These are phyloP conservation scores for Chloebia gouldiae DNA, from an alignment of 2,113 vertebrate genomes.

Conservation along the genomic window DNA sequence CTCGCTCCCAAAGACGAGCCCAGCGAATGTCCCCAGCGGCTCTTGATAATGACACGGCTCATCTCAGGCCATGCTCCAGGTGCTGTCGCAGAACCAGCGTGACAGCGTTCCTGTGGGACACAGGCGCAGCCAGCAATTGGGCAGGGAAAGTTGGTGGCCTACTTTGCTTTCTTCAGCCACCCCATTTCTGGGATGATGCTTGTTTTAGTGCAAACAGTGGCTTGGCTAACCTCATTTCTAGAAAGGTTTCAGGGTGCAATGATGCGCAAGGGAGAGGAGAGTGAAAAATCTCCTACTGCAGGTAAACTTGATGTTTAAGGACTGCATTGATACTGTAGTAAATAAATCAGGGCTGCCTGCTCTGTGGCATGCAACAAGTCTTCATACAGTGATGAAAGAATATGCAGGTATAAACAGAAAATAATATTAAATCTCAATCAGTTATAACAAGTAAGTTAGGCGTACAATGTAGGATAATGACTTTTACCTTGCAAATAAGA, in stretches of 20 bases:
- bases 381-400: neutral
- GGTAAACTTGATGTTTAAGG: neutral
- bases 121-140: neutral
- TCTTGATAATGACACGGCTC: neutral
- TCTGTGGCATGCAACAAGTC: neutral
- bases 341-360: neutral
- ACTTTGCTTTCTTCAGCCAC: neutral
- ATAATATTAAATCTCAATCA: neutral
- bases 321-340: neutral
- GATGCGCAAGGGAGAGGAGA: accelerated
- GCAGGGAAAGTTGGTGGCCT: neutral
- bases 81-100: accelerated
- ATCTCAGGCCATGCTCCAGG: neutral
- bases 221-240: neutral
- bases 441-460: neutral
- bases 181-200: neutral
- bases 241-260: neutral
- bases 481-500: neutral
- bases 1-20: accelerated
- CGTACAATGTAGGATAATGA: neutral
- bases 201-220: neutral
- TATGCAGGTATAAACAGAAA: neutral
- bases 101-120: neutral
- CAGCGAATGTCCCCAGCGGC: neutral
- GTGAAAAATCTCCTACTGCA: neutral